Base-by-base conservation (phyloP, 1,140 invertebrate genomes). In the Drosophila tsacasi region DNA sequence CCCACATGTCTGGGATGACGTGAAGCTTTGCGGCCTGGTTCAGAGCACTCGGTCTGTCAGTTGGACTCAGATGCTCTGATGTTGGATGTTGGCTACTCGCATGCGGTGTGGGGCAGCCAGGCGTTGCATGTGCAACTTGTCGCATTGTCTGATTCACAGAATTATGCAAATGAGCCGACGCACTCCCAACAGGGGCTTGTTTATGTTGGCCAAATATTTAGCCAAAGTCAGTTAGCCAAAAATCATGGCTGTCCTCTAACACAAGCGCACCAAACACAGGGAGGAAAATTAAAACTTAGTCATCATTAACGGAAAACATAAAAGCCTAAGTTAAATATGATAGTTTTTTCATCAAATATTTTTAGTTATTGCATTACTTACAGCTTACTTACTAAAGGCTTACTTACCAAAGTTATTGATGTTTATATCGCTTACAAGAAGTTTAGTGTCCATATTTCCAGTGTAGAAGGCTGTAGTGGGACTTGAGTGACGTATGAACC, bases 61-160 rank as follows among this genome's bases (percentile, higher is more conserved):
- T 72, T 72, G 72, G 62, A 72, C 66, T 69, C 54, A 55, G 55
- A 64, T 72, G 59, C 49, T 30, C 49, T 50, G 25, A 35, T 72
- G 63, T 46, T 55, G 21, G 8, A 25, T 49, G 46, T 49, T 49
- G 44, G 19, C 25, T 12, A 50, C 47, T 50, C 47, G 23, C 47
- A n/a, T 27, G 47, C 9, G 17, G 25, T 27, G 25, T 50, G 68
- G 61, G 54, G 72, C 75, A 79, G 68, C 66, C 83, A 86, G 84
- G 77, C 81, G 84, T 89, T 75, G 81, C 84, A 87, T 74, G 63
- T 66, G 84, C 84, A 89, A 72, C 81, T 79, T 87, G 84, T 89
- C 84, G 71, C 84, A 87, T 89, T 87, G 84, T 87, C 80, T 87
- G 81, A 72, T 71, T 72, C 84, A 89, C 74, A 84, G 78, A 89